Conservation (phyloP, 1,140 invertebrate genomes). For the Zaprionus ornatus region DNA sequence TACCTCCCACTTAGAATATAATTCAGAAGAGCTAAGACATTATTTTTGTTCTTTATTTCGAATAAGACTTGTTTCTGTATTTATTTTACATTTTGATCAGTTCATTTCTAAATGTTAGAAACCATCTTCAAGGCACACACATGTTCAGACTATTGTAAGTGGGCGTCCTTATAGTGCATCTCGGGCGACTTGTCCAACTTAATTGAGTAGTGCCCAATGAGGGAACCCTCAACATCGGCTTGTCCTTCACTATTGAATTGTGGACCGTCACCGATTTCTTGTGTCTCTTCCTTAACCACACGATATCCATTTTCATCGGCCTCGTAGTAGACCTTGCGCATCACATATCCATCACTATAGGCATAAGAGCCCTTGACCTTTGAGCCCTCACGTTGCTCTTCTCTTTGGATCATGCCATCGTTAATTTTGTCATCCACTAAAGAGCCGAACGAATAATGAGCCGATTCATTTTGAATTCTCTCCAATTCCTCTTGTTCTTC, state of each 20-base stretch:
- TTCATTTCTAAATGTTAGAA: slow-evolving; percentile 83
- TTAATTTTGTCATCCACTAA: slow-evolving; percentile 85
- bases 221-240: slow-evolving; percentile 84
- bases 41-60: neutral
- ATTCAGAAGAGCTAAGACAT: neutral
- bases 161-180: slow-evolving; percentile 72
- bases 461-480: slow-evolving; percentile 63
- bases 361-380: slow-evolving; percentile 85
- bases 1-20: no score
- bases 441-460: slow-evolving; percentile 84
- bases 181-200: slow-evolving; percentile 62
- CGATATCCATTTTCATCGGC: slow-evolving; percentile 87
- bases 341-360: slow-evolving; percentile 86
- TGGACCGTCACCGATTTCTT: slow-evolving; percentile 85
- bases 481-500: slow-evolving; percentile 47
- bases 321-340: slow-evolving; percentile 85
- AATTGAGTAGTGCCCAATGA: slow-evolving; percentile 82
- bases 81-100: slow-evolving; percentile 69
- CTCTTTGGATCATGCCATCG: slow-evolving; percentile 84
- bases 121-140: slow-evolving; percentile 27
- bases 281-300: slow-evolving; percentile 84
- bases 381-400: slow-evolving; percentile 85
- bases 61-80: slow-evolving; percentile 41
- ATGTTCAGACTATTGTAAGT: neutral
- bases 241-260: slow-evolving; percentile 83